Percentiles rank a stretch among this genome's conserved stretches.
Evolutionary conservation across 2,888 invertebrate genomes (phyloP).

Genomic region (Psylliodes chrysocephalus): DNA sequence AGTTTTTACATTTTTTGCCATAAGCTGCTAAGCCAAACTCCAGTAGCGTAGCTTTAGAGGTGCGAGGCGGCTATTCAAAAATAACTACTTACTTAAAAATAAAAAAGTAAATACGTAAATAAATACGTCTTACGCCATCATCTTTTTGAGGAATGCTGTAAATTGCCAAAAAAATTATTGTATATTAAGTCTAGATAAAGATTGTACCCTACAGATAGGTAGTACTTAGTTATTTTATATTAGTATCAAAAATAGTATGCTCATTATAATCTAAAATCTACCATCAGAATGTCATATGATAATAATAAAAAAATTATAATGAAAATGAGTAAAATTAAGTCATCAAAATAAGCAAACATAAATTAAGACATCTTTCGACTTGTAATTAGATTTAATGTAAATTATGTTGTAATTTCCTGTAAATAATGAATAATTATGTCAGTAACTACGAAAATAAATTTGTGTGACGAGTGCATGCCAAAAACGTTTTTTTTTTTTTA

Average conservation of each 20-base stretch:
- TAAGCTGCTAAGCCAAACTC: slow-evolving; percentile 23
- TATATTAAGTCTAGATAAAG: neutral
- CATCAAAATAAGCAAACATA: no score
- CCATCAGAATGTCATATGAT: neutral
- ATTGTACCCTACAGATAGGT: neutral
- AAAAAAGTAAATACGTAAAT: slow-evolving; percentile 50
- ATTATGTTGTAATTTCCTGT: no score
- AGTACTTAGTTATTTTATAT: neutral
- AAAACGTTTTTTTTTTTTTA: no score
- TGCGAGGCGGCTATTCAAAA: slow-evolving; percentile 45
- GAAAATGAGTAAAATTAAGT: no score
- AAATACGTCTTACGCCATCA: slow-evolving; percentile 70
- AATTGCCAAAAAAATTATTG: slow-evolving; percentile 56
- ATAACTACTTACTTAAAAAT: slow-evolving; percentile 57
- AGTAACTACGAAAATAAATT: no score
- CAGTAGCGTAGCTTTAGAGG: slow-evolving; percentile 36
- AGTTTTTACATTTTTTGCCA: no score
- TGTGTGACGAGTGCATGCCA: no score
- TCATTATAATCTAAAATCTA: neutral
- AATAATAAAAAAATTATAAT: no score
- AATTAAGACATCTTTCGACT: no score
- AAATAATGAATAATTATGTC: no score
- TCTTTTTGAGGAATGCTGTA: slow-evolving; percentile 83
- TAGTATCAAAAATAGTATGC: neutral
- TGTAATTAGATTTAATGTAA: no score